Evolutionary conservation across 2,888 invertebrate genomes (phyloP), one percentile per base, ranked within the genome.

Genomic region (Tuberolachnus salignus): DNA sequence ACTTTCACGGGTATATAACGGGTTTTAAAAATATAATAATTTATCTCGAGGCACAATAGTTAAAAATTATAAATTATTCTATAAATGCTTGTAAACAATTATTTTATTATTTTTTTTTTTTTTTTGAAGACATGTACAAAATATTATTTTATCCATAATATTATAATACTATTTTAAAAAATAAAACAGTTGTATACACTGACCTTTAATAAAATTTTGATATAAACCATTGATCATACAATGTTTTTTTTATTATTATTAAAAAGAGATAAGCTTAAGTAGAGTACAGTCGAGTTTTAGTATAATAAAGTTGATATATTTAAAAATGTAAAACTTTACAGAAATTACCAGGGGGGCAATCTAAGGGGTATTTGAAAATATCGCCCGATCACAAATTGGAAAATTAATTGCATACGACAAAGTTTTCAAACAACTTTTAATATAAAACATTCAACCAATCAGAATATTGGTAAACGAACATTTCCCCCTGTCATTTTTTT

Each of bases 371-470:
- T 49, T 0, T 23, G 10, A 46, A 71, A 26, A 34, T 0, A 23
- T 46, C 14, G 46, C 42, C 57, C 16, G 23, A 59, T 59, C 46
- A 19, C 26, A 14, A 46, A 59, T 71, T 14, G 8, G 59, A 49
- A 42, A 71, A 49, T 46, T 71, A 71, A 59, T 71, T 49, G 21
- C 34, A 53, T 44, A 13, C 1, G 26, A 19, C 34, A 3, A 44
- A 44, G 23, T 44, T 71, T 26, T 71, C 59, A 46, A n/a, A 59
- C 3, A 46, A 71, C 46, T 71, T 34, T 34, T 34, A 34, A 34
- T 34, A 34, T 34, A 34, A 34, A 34, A 4, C 34, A 34, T 6
- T 6, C 6, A 6, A 34, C 34, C 34, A 34, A 34, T 4, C 34
- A 34, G 34, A 34, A 34, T 34, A 34, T 34, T 34, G 34, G 34